A percentile compares a stretch with the other conserved stretches of the same genome.
Conservation (phyloP, 2,797 vertebrate genomes). For the Tiaroga cobitis region DNA sequence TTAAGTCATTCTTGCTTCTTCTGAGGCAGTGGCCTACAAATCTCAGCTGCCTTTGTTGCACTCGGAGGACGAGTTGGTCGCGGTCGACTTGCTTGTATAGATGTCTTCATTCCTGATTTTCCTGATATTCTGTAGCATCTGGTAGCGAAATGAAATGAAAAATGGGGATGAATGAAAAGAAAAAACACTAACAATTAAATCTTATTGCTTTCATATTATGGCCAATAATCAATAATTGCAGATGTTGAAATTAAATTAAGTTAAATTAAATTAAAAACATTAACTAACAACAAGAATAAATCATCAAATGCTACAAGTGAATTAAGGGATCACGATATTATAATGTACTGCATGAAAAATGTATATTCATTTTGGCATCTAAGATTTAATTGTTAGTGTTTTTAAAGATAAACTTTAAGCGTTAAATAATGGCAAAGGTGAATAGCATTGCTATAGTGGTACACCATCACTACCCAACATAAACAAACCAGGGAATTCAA, state of each 20-base stretch:
- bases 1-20: too few relatives aligned
- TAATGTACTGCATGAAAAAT: not conserved
- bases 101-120: too few relatives aligned
- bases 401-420: not conserved
- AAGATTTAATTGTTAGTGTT: not conserved
- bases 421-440: not conserved
- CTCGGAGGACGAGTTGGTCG: too few relatives aligned
- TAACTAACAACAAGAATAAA: not conserved
- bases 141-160: too few relatives aligned
- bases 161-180: too few relatives aligned
- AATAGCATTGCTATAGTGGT: not conserved
- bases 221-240: not conserved
- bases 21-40: too few relatives aligned
- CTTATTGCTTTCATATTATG: not conserved
- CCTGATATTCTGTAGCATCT: too few relatives aligned
- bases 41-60: too few relatives aligned
- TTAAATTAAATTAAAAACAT: not conserved
- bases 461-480: not conserved
- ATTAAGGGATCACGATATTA: not conserved
- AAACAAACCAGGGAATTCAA: not conserved
- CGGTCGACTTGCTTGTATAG: too few relatives aligned
- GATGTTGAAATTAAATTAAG: not conserved
- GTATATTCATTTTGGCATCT: not conserved
- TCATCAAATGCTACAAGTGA: not conserved
- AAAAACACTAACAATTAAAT: too few relatives aligned